Evolutionary conservation across 2,888 invertebrate genomes (phyloP).

Genomic region (Listrodromus nycthemerus): DNA sequence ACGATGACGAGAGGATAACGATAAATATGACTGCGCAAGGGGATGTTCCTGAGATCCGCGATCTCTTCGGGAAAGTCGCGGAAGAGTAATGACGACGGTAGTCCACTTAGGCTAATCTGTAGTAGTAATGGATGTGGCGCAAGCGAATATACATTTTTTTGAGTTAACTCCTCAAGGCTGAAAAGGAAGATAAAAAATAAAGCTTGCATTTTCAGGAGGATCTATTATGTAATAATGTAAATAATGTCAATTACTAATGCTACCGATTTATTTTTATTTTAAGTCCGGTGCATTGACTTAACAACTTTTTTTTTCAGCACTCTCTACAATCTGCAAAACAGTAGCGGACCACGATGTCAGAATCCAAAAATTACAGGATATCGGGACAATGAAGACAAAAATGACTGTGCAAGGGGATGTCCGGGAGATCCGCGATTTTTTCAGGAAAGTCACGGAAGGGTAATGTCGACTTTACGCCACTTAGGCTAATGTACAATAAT

Average conservation of each 20-base stretch:
- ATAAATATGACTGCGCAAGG: slow-evolving; percentile 20
- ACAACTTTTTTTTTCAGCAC: neutral
- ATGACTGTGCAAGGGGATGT: slow-evolving; percentile 27
- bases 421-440: neutral
- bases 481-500: neutral
- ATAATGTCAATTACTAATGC: no score
- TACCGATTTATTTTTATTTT: no score
- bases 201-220: no score
- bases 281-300: no score
- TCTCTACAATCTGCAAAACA: slow-evolving; percentile 52
- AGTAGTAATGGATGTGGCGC: neutral
- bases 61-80: slow-evolving; percentile 3
- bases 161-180: no score
- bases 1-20: slow-evolving; percentile 25
- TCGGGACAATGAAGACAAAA: neutral
- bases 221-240: no score
- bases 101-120: neutral
- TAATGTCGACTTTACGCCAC: slow-evolving; percentile 13
- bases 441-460: slow-evolving; percentile 5
- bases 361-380: slow-evolving; percentile 17
- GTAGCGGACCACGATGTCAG: slow-evolving; percentile 27
- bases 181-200: no score
- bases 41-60: slow-evolving; percentile 6
- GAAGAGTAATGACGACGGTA: slow-evolving; percentile 23
- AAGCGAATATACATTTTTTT: neutral